These are phyloP conservation scores for Alaudala cheleensis DNA, from an alignment of 2,113 vertebrate genomes.

Conservation along the genomic window DNA sequence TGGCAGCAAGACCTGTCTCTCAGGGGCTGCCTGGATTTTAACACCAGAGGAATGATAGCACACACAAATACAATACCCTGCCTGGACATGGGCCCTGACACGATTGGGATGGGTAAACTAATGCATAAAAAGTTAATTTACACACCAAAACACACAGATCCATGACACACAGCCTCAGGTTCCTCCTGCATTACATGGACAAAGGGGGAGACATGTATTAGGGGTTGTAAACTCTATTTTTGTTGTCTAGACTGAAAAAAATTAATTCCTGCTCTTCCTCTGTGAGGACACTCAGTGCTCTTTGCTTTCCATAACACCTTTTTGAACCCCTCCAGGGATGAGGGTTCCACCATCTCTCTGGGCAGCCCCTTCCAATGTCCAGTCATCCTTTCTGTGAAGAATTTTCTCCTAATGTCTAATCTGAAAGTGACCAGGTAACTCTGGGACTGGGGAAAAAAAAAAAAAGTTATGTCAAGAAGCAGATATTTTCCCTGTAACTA, in stretches of 20 bases:
- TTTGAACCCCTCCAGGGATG: neutral
- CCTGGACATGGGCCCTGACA: neutral
- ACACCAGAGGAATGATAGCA: neutral
- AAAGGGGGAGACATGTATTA: fast-evolving
- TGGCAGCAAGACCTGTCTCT: neutral
- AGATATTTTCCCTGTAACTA: no score
- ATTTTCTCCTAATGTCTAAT: neutral
- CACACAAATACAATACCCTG: fast-evolving
- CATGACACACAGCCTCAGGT: neutral
- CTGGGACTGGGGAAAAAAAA: neutral
- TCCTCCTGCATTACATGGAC: neutral
- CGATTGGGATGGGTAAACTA: neutral
- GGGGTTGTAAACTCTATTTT: neutral
- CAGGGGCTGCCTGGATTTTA: neutral
- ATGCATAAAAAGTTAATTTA: neutral
- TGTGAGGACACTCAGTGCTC: neutral
- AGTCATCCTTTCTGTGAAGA: neutral
- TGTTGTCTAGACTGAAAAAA: neutral
- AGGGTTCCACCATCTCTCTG: neutral
- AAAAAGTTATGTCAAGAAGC: neutral
- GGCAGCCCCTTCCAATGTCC: neutral
- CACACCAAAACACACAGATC: neutral
- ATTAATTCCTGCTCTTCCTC: neutral
- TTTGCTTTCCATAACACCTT: neutral
- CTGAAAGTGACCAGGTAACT: neutral